These are phyloP conservation scores for Drosophila nigrodunni DNA, from an alignment of 1,140 invertebrate species.

Conservation along the genomic window DNA sequence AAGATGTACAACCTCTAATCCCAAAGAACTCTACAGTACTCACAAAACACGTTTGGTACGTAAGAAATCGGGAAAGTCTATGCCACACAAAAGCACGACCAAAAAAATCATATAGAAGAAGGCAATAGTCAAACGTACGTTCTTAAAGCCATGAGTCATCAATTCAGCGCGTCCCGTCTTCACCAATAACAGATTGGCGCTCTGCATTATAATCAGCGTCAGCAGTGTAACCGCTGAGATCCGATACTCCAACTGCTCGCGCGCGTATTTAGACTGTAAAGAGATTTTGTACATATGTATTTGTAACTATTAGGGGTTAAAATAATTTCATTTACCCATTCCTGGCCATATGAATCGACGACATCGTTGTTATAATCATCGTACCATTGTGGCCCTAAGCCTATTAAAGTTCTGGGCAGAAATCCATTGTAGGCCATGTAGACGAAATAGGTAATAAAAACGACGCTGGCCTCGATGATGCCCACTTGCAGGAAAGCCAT, in stretches of 20 bases:
- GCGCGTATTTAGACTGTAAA: conserved; percentile 27
- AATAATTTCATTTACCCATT: conserved; percentile 47
- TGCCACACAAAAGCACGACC: neutral
- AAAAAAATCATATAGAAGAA: conserved; percentile 30
- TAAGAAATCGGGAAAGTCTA: conserved; percentile 1
- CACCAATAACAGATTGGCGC: conserved; percentile 45
- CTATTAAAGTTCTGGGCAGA: conserved; percentile 32
- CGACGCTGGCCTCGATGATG: conserved; percentile 43
- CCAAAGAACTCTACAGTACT: neutral
- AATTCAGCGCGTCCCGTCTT: conserved; percentile 51
- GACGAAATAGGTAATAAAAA: conserved; percentile 46
- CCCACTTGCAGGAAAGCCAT: conserved; percentile 55
- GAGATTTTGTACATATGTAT: too few species aligned
- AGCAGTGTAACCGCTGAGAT: conserved; percentile 18
- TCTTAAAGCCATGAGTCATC: conserved; percentile 52
- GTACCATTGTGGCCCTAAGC: conserved; percentile 18
- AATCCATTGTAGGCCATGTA: conserved; percentile 57
- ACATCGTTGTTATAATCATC: conserved; percentile 39
- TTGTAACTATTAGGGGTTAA: too few species aligned
- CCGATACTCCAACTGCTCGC: conserved; percentile 25
- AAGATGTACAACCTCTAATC: too few species aligned
- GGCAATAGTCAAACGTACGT: conserved; percentile 25
- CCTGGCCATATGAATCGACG: conserved; percentile 58
- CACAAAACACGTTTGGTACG: neutral
- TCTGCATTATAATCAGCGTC: conserved; percentile 55